Percentiles rank a stretch among this genome's conserved stretches.
Conservation (phyloP, 2,797 vertebrate genomes). For the Momotus momota region DNA sequence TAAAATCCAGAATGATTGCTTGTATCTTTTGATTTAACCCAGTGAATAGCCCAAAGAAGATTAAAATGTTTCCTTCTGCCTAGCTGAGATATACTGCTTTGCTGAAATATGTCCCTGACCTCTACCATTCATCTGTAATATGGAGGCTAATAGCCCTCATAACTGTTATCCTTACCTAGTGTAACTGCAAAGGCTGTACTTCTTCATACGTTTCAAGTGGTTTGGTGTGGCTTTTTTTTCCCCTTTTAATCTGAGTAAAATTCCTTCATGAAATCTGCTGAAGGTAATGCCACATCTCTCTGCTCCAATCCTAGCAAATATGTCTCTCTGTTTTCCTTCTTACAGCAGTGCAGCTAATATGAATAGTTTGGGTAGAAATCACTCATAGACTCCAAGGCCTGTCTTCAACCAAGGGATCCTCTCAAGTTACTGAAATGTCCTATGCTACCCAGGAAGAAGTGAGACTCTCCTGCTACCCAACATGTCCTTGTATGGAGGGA, state of each 20-base stretch:
- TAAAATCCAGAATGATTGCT: neutral
- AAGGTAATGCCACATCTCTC: neutral
- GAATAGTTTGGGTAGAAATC: neutral
- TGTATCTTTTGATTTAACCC: constrained; percentile 14
- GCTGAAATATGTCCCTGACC: constrained; percentile 18
- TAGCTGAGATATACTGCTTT: neutral
- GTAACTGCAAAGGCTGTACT: neutral
- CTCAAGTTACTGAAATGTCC: neutral
- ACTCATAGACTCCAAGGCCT: neutral
- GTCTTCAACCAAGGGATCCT: neutral
- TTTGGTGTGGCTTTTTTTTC: neutral
- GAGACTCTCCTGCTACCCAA: neutral
- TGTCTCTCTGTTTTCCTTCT: neutral
- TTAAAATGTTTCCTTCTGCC: constrained; percentile 29
- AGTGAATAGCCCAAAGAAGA: constrained; percentile 21
- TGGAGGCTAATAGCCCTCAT: neutral
- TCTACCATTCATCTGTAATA: neutral
- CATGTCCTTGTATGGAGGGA: fast-evolving
- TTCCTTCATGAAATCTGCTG: neutral
- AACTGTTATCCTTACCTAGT: neutral
- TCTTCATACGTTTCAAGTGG: neutral
- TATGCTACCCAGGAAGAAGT: neutral
- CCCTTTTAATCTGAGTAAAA: neutral
- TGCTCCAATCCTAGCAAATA: neutral
- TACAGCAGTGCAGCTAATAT: fast-evolving